Base-by-base conservation (phyloP, 2,113 vertebrate genomes). In the Petrocephalus microphthalmus region DNA sequence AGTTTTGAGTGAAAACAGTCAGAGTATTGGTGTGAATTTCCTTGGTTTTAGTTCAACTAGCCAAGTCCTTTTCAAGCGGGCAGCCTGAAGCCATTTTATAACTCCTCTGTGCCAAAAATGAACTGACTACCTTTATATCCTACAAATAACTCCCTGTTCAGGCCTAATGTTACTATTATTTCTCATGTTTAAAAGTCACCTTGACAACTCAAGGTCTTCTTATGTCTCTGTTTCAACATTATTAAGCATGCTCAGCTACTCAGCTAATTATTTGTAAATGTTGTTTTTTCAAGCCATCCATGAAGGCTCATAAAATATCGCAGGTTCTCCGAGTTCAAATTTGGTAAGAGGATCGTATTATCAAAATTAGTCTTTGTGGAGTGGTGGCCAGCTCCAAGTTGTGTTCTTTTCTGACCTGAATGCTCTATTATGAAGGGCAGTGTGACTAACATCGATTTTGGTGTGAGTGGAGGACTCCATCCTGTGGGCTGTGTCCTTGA, bases 181-280 rank as follows among this genome's bases (percentile, higher is more conserved):
- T 25, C 37, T 57, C 56, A 15, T 67, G 29, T 87, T 87, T 67
- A 47, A 87, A 87, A 57, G 86, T 87, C 86, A 87, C 56, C 56
- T 87, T 87, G 86, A 87, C 33, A 64, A n/a, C 56, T 49, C 57
- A 67, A 42, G 37, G 37, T 56, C 67, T 47, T 22, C 60, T 78
- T 78, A 19, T 78, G 33, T 47, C 57, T 33, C 86, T 42, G 25
- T 47, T 56, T 29, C 49, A 81, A 33, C 45, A 11, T 56, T n/a
- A 52, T 17, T 52, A 51, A 29, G 22, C 19, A 7, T 45, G 33
- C 57, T 67, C 49, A 25, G 51, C 84, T 53, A 25, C 13, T 25
- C 42, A 64, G 11, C 33, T 45, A 33, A 64, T 64, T 64, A 47
- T 64, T 42, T 87, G 54, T 37, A 87, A 87, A 87, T 45, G n/a